Base-by-base conservation (phyloP, 1,140 invertebrate genomes). In the Lordiphosa mommai region DNA sequence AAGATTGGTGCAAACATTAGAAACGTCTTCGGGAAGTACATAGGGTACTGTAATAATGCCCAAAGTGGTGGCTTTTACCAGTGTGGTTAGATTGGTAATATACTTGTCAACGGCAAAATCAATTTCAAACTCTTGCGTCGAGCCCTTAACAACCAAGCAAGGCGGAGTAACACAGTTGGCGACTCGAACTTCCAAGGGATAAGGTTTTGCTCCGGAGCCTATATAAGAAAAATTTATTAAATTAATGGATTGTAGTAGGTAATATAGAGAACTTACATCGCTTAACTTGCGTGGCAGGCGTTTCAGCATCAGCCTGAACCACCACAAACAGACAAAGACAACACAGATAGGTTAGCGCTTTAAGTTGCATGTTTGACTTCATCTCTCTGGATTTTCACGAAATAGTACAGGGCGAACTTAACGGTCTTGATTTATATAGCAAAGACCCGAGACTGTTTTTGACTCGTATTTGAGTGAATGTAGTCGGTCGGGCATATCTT, bases 41-140 rank as follows among this genome's bases (percentile, higher is more conserved):
- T 88, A 88, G 0, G 86, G 77, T 17, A 88, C 69, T 0, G 80
- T 88, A 12, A 88, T 82, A 6, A 85, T 44, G 0, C 86, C 73
- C 16, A 88, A 43, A 0, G 77, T 88, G 4, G 73, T 88, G 12
- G 86, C 86, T 61, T 65, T 85, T 4, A 85, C 82, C 10, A 63
- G 13, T 1, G 86, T 60, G 2, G 65, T 88, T 29, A 80, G 10
- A 1, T 61, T 32, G 1, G 86, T 86, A 0, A 86, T 74, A 10
- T 34, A 80, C 52, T 85, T 84, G 14, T 76, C 68, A 40, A 66
- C 59, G 3, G 49, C 85, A 34, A 88, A 88, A 34, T 88, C 76
- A 4, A 88, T 86, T 40, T 88, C 86, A 2, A 88, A 86, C 0
- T 44, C 6, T 16, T 72, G 55, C 1, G 20, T 44, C 0, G 67